These are phyloP conservation scores for Parthenolecanium corni DNA, from an alignment of 2,888 invertebrate genomes.

Conservation along the genomic window DNA sequence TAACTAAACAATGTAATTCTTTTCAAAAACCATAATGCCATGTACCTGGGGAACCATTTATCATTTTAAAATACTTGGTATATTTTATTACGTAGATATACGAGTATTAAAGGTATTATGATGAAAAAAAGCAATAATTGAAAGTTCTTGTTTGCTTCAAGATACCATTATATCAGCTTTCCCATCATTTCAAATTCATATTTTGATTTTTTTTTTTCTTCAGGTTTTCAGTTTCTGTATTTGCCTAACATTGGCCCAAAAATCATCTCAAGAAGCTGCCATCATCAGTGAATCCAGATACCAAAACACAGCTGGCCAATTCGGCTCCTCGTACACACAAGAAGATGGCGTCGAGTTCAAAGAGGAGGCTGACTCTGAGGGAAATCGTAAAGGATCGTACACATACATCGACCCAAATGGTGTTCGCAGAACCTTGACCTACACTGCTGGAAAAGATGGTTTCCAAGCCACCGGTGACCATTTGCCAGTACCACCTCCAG, in stretches of 20 bases:
- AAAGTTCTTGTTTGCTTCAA: too few species aligned
- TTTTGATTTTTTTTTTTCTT: background rate
- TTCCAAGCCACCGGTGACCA: slow-evolving; percentile 63
- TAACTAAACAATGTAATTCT: too few species aligned
- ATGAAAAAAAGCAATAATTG: too few species aligned
- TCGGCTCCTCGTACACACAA: slow-evolving; percentile 74
- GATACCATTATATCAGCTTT: too few species aligned
- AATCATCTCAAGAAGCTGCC: slow-evolving; percentile 62
- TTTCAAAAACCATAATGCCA: too few species aligned
- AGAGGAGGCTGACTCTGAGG: slow-evolving; percentile 74
- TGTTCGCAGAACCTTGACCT: slow-evolving; percentile 64
- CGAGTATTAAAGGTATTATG: too few species aligned
- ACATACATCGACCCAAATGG: slow-evolving; percentile 77
- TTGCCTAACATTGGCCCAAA: slow-evolving; percentile 38
- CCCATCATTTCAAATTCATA: too few species aligned
- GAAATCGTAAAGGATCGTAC: slow-evolving; percentile 70
- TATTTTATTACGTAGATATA: too few species aligned
- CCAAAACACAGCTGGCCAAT: slow-evolving; percentile 69
- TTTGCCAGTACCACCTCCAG: slow-evolving; percentile 39
- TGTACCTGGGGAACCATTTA: too few species aligned
- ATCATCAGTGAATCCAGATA: slow-evolving; percentile 75
- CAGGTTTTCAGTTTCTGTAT: slow-evolving; percentile 2
- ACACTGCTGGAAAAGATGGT: slow-evolving; percentile 75
- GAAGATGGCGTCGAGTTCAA: slow-evolving; percentile 82
- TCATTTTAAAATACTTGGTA: too few species aligned